phyloP scores from a whole-genome alignment of 2,888 invertebrate species.

The Tetragnatha montana region DNA sequence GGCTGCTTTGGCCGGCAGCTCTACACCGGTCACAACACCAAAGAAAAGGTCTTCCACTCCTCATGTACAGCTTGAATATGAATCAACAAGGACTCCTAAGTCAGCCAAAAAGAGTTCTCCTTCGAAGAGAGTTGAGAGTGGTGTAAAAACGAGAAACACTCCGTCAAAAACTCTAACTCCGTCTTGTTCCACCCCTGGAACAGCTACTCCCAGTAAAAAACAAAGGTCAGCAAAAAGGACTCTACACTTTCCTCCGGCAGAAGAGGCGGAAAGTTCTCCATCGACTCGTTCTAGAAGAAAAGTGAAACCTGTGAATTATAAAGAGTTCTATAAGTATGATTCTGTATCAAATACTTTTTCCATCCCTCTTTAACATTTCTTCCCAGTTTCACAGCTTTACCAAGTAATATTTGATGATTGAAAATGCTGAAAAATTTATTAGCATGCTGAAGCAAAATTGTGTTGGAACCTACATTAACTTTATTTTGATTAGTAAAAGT shows the following conservation, averaged over 20 bases:
- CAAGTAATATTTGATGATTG: no score
- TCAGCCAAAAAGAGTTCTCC: background rate
- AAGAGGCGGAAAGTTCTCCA: background rate
- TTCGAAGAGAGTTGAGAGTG: background rate
- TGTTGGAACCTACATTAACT: no score
- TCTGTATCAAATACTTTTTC: no score
- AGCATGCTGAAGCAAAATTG: no score
- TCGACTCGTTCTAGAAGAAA: slow-evolving; percentile 52
- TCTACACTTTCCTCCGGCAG: slow-evolving; percentile 20
- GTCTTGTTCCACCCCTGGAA: background rate
- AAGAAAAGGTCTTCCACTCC: background rate
- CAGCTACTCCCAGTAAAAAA: slow-evolving; percentile 1
- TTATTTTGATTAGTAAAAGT: no score
- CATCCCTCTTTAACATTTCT: no score
- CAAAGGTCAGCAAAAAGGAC: slow-evolving; percentile 1
- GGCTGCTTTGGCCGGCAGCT: background rate
- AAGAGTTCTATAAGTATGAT: no score
- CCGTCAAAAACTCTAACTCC: background rate
- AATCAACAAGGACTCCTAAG: background rate
- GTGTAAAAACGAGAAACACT: background rate
- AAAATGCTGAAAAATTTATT: no score
- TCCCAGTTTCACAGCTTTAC: no score
- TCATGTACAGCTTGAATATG: background rate
- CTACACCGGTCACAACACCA: background rate
- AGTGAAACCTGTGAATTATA: slow-evolving; percentile 44